A percentile compares a stretch with the other conserved stretches of the same genome.
phyloP scores from a whole-genome alignment of 1,140 invertebrate species.

The Chrysomallon squamiferum region DNA sequence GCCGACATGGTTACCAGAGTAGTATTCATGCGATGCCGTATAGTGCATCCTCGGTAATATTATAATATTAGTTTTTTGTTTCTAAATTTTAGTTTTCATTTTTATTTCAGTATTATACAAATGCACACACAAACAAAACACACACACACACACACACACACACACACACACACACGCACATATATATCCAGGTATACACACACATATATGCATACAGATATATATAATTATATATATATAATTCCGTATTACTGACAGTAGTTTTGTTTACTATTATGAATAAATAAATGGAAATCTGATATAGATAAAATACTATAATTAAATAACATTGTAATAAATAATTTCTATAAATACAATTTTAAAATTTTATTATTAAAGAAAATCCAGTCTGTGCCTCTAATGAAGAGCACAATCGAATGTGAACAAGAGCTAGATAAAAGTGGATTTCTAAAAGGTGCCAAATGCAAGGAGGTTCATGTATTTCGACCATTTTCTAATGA shows the following conservation, averaged over 20 bases:
- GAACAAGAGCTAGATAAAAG: slow-evolving; percentile 82
- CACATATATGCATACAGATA: too few relatives aligned
- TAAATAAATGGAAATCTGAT: too few relatives aligned
- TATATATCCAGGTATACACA: too few relatives aligned
- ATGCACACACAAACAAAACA: not conserved
- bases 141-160: not conserved
- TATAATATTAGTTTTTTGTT: too few relatives aligned
- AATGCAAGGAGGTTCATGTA: slow-evolving; percentile 78
- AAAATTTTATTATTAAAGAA: slow-evolving; percentile 67
- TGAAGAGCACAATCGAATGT: slow-evolving; percentile 80
- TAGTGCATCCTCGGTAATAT: slow-evolving; percentile 42
- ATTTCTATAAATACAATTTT: too few relatives aligned
- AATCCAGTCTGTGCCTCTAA: slow-evolving; percentile 78
- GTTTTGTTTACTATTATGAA: too few relatives aligned
- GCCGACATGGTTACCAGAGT: slow-evolving; percentile 71
- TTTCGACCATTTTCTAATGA: slow-evolving; percentile 80
- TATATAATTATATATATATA: too few relatives aligned
- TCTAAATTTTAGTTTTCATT: too few relatives aligned
- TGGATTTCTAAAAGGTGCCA: slow-evolving; percentile 76
- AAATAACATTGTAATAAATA: too few relatives aligned
- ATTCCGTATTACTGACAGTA: too few relatives aligned
- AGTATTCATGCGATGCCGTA: slow-evolving; percentile 55
- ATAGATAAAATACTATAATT: too few relatives aligned
- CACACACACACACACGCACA: not conserved
- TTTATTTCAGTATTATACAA: not conserved